phyloP scores from a whole-genome alignment of 2,797 vertebrate species.

The Centropyge bicolor region DNA sequence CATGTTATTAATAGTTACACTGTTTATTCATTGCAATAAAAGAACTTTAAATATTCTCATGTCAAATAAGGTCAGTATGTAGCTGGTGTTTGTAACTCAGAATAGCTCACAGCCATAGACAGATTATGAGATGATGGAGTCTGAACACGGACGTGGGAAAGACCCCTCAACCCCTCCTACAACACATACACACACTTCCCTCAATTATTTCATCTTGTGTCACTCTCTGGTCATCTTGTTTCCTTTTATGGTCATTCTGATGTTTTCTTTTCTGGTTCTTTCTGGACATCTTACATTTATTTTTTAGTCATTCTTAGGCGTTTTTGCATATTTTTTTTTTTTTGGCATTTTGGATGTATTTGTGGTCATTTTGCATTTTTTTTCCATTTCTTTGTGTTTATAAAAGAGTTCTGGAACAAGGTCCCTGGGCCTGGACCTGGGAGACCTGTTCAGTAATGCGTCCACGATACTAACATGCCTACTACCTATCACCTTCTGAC shows the following conservation, averaged over 20 bases:
- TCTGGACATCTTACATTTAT: not conserved
- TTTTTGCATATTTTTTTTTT: not conserved
- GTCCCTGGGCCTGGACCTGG: not conserved
- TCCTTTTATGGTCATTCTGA: not conserved
- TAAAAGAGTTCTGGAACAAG: not conserved
- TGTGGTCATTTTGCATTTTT: not conserved
- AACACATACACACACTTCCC: not conserved
- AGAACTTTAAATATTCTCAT: not conserved
- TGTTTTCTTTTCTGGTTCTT: not conserved
- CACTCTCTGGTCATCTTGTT: not conserved
- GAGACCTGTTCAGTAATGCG: not conserved
- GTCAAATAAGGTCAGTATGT: not conserved
- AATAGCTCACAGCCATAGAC: not conserved
- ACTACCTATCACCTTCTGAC: not conserved
- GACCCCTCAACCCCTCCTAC: not conserved
- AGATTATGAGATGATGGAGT: not conserved
- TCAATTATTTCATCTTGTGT: not conserved
- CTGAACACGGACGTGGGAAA: not conserved
- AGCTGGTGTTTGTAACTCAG: not conserved
- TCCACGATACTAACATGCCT: not conserved
- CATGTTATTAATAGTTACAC: not conserved
- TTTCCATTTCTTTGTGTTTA: not conserved
- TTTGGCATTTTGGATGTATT: not conserved
- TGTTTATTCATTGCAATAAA: slow-evolving; percentile 1
- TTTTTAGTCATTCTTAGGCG: not conserved